These are phyloP conservation scores for Deilephila elpenor DNA, from an alignment of 2,888 invertebrate species.

Conservation along the genomic window DNA sequence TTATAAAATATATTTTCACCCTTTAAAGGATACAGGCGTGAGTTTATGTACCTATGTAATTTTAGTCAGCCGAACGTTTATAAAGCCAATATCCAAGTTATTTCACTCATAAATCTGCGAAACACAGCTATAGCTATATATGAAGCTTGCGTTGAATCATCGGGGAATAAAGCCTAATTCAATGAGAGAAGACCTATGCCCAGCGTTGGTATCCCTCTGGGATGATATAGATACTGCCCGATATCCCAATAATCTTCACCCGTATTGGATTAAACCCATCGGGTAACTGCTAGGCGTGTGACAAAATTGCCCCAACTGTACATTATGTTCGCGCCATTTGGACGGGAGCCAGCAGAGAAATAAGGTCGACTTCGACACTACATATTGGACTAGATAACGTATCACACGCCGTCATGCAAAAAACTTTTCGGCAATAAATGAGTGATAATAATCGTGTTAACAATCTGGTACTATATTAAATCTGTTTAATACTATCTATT, in stretches of 20 bases:
- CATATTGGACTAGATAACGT: conserved; percentile 57
- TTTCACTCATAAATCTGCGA: too few relatives aligned
- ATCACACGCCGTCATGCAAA: not conserved
- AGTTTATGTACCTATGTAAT: not conserved
- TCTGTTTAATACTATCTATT: too few relatives aligned
- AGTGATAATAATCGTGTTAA: not conserved
- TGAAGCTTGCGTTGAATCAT: too few relatives aligned
- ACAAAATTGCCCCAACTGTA: conserved; percentile 27
- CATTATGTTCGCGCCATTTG: conserved; percentile 53
- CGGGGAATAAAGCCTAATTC: too few relatives aligned
- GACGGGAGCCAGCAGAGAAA: conserved; percentile 66
- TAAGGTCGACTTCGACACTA: conserved; percentile 67
- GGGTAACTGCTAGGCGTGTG: conserved; percentile 28
- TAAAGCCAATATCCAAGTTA: too few relatives aligned
- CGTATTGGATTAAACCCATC: conserved; percentile 23
- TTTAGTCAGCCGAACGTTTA: not conserved
- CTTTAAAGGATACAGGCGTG: too few relatives aligned
- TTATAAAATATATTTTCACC: too few relatives aligned
- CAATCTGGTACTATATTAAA: too few relatives aligned
- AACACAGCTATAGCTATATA: too few relatives aligned
- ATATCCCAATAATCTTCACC: not conserved
- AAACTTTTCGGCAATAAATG: not conserved
- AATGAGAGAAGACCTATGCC: not conserved
- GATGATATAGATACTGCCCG: not conserved
- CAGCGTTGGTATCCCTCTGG: not conserved